A percentile compares a stretch with the other conserved stretches of the same genome.
Evolutionary conservation across 1,140 invertebrate species (phyloP).

Genomic region (Thaumatotibia leucotreta): DNA sequence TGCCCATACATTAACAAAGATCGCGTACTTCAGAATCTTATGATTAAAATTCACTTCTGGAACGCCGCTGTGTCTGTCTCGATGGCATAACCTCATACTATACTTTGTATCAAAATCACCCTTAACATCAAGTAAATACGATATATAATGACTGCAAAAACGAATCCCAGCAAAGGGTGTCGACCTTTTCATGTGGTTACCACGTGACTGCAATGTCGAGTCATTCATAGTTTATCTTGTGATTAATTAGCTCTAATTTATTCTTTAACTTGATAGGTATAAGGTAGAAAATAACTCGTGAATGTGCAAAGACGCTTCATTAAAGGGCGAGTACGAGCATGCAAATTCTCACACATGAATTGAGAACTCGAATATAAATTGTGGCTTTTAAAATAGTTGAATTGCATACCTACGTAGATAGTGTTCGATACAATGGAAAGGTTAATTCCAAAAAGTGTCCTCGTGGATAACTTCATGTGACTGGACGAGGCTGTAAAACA

Average conservation of each 20-base stretch:
- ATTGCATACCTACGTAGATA: neutral
- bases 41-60: neutral
- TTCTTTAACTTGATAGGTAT: neutral
- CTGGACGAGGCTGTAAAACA: neutral
- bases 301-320: neutral
- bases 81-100: neutral
- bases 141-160: slow-evolving; percentile 1
- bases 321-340: neutral
- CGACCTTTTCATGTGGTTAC: slow-evolving; percentile 37
- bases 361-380: neutral
- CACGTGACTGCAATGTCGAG: slow-evolving; percentile 24
- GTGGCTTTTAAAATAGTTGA: neutral
- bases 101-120: neutral
- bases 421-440: neutral
- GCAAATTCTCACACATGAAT: neutral
- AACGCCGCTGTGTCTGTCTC: neutral
- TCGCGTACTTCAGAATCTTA: neutral
- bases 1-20: neutral
- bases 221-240: slow-evolving; percentile 1
- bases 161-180: slow-evolving; percentile 28
- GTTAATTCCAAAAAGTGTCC: neutral
- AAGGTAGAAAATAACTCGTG: neutral
- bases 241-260: neutral
- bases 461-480: neutral
- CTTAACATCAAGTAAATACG: slow-evolving; percentile 8